Conservation (phyloP, 23 tunicate species). For the Pegea sp. region DNA sequence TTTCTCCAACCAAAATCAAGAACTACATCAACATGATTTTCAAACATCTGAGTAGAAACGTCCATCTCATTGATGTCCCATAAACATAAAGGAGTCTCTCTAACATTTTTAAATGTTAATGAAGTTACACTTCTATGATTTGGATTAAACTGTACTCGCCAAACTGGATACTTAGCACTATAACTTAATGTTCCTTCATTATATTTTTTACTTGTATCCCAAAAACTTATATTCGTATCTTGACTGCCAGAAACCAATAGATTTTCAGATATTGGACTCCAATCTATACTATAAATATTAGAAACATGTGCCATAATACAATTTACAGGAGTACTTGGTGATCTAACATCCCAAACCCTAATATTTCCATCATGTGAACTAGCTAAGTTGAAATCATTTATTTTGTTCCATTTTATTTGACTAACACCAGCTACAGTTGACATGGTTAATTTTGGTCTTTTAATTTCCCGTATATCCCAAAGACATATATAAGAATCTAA, state of each 20-base stretch:
- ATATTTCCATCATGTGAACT: constrained; percentile 85
- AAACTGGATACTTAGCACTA: constrained; percentile 32
- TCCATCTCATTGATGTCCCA: constrained; percentile 22
- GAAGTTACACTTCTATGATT: constrained; percentile 10
- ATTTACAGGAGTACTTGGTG: constrained; percentile 22
- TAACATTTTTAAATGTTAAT: constrained; percentile 7
- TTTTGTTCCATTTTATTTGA: constrained; percentile 72
- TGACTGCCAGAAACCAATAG: constrained; percentile 47
- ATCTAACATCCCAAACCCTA: constrained; percentile 72
- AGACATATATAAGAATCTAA: constrained; percentile 52
- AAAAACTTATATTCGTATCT: constrained; percentile 53
- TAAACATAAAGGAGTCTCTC: constrained; percentile 46
- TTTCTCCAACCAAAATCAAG: constrained; percentile 34
- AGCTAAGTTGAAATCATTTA: constrained; percentile 19
- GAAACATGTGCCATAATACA: constrained; percentile 77
- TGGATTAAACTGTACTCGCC: constrained; percentile 20
- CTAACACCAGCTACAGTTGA: constrained; percentile 80
- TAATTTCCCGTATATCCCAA: constrained; percentile 75
- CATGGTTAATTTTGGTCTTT: constrained; percentile 37
- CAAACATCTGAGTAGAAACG: constrained; percentile 9
- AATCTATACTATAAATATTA: constrained; percentile 49
- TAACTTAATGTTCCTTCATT: too few species aligned
- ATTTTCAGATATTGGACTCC: constrained; percentile 19
- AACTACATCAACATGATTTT: constrained; percentile 50
- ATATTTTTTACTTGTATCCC: constrained; percentile 31